Evolutionary conservation across 1,140 invertebrate species (phyloP), one percentile per base, ranked within the genome.

Genomic region (Asobara japonica): DNA sequence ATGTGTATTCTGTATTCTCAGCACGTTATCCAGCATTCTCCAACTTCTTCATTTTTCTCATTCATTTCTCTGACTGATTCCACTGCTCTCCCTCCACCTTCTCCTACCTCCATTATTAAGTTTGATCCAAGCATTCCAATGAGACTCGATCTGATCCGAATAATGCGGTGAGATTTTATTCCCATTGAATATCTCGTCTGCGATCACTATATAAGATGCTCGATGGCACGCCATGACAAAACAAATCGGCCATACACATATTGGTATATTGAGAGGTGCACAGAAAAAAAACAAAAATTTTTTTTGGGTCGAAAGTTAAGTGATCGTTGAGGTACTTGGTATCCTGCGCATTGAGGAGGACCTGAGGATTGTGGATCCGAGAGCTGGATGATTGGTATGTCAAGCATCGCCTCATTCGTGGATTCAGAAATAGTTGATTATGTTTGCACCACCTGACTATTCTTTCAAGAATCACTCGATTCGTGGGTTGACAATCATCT

Each of bases 151-250:
- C 64, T 72, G 60, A 62, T 62, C 4, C 77, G 82, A 86, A 84
- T 84, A 84, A 86, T 79, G 79, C 79, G 71, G 74, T 77, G 79
- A 82, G 85, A 86, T 86, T 86, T 86, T 82, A 81, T 78, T 82
- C 64, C 70, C 45, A 56, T 65, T 66, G 74, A 71, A 79, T 83
- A 84, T 82, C 78, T 84, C 76, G 75, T 78, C 76, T 78, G 76
- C 79, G 76, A 84, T 83, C 80, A 81, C 75, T 69, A 60, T 76
- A 78, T 74, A 79, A 69, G 48, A 20, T 10, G 20, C 25, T n/a
- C 36, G 11, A 25, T 64, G 51, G 25, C 48, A 56, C 61, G 62
- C 22, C 51, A 25, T 38, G 29, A 38, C 13, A 33, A 68, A 51
- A 45, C 71, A 68, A 36, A 33, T 38, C 25, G 4, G 13, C 30